Percentiles rank a stretch among this genome's conserved stretches.
phyloP scores from a whole-genome alignment of 2,797 vertebrate species.

The Cirrhinus mrigala region DNA sequence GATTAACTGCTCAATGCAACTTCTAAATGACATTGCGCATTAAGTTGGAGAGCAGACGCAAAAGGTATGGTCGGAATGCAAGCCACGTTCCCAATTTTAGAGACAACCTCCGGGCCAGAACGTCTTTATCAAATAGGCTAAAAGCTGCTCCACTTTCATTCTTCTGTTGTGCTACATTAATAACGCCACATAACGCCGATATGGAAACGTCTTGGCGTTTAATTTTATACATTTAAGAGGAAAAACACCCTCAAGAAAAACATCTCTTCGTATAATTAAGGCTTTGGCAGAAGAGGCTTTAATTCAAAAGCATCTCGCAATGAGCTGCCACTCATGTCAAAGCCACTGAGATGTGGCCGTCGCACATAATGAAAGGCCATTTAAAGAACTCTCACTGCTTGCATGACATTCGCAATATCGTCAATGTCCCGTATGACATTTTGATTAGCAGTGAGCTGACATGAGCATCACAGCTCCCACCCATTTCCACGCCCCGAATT shows the following conservation, averaged over 20 bases:
- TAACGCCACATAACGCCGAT: slow-evolving; percentile 69
- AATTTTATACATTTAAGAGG: slow-evolving; percentile 20
- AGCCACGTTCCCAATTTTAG: slow-evolving; percentile 71
- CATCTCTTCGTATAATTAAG: slow-evolving; percentile 12
- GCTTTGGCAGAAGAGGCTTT: slow-evolving; percentile 33
- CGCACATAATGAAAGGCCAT: slow-evolving; percentile 47
- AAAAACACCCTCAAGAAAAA: slow-evolving; percentile 11
- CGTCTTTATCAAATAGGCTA: slow-evolving; percentile 65
- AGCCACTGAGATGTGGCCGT: slow-evolving; percentile 25
- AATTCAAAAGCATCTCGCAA: slow-evolving; percentile 39
- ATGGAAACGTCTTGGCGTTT: slow-evolving; percentile 23
- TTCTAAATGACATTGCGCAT: slow-evolving; percentile 73
- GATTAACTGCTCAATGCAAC: slow-evolving; percentile 75
- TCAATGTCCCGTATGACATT: slow-evolving; percentile 41
- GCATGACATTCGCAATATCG: slow-evolving; percentile 44
- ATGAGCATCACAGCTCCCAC: slow-evolving; percentile 2
- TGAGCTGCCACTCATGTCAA: slow-evolving; percentile 47
- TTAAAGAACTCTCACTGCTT: slow-evolving; percentile 39
- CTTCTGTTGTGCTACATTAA: slow-evolving; percentile 69
- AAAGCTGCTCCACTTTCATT: slow-evolving; percentile 66
- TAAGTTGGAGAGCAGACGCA: slow-evolving; percentile 70
- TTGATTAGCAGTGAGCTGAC: slow-evolving; percentile 42
- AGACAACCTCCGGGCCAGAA: slow-evolving; percentile 67
- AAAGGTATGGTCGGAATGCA: slow-evolving; percentile 66
- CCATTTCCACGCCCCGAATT: slow-evolving; percentile 28